These are phyloP conservation scores for Timema podura DNA, from an alignment of 2,888 invertebrate species.

Conservation along the genomic window DNA sequence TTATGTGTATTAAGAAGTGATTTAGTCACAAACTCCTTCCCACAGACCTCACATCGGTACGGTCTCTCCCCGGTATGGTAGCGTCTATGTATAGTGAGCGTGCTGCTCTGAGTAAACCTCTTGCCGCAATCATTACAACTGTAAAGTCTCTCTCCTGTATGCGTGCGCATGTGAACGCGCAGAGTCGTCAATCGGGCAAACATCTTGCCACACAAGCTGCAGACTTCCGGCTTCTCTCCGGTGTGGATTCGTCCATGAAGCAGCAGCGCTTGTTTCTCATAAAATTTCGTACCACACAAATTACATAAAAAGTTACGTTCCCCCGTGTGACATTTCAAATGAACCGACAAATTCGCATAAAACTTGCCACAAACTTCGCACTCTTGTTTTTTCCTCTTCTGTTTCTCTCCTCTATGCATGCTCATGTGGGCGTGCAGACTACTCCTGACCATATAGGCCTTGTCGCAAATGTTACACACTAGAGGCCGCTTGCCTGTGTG, in stretches of 20 bases:
- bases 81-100: no score
- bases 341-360: conserved; percentile 39
- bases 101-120: no score
- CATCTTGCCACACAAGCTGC: conserved; percentile 53
- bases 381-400: conserved; percentile 37
- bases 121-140: no score
- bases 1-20: no score
- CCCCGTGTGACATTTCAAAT: conserved; percentile 39
- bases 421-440: conserved; percentile 50
- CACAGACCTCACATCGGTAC: conserved; percentile 54
- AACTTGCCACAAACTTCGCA: conserved; percentile 38
- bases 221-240: conserved; percentile 53
- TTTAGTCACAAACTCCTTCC: conserved; percentile 55
- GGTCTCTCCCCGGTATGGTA: no score
- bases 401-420: conserved; percentile 42
- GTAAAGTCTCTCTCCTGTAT: no score
- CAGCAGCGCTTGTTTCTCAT: conserved; percentile 34
- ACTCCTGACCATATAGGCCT: conserved; percentile 53
- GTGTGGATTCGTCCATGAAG: conserved; percentile 43
- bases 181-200: conserved; percentile 56
- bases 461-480: conserved; percentile 44
- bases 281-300: conserved; percentile 26
- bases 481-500: conserved; percentile 45
- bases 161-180: conserved; percentile 52
- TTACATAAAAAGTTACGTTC: conserved; percentile 34